Percentiles rank a stretch among this genome's conserved stretches.
These are phyloP conservation scores for Magallana gigas DNA, from an alignment of 1,140 invertebrate species.

Conservation along the genomic window DNA sequence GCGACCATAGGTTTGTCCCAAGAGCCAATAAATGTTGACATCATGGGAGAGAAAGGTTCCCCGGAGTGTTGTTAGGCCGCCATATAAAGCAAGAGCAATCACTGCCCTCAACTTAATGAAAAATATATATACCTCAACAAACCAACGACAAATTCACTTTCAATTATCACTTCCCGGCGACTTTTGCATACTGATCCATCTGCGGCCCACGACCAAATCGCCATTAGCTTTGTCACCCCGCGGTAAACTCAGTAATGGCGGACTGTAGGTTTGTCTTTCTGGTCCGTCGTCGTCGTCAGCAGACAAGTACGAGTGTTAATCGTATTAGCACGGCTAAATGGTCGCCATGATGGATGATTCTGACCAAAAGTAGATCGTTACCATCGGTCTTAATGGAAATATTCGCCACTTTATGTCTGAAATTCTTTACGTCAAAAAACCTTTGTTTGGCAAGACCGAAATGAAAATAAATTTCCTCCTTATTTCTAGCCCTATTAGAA, in stretches of 20 bases:
- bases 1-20: background rate
- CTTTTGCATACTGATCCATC: conserved; percentile 47
- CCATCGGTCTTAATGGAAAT: conserved; percentile 31
- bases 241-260: conserved; percentile 51
- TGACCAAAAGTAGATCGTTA: conserved; percentile 49
- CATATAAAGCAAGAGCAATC: conserved; percentile 31
- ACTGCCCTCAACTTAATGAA: background rate
- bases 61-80: background rate
- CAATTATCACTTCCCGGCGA: conserved; percentile 9
- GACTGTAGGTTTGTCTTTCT: conserved; percentile 37
- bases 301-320: conserved; percentile 55
- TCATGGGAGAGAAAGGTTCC: background rate
- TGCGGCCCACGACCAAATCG: conserved; percentile 47
- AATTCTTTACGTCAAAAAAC: conserved; percentile 28
- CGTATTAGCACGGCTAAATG: conserved; percentile 57
- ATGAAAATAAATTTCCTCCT: too few species aligned
- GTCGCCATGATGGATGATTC: conserved; percentile 54
- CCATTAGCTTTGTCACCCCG: conserved; percentile 50
- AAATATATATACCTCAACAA: conserved; percentile 30
- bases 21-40: background rate
- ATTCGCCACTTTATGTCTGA: conserved; percentile 7
- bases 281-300: conserved; percentile 49
- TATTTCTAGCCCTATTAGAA: too few species aligned
- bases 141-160: conserved; percentile 32
- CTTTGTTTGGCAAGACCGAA: background rate